These are phyloP conservation scores for Lanius collurio DNA, from an alignment of 2,113 vertebrate genomes.

Conservation along the genomic window DNA sequence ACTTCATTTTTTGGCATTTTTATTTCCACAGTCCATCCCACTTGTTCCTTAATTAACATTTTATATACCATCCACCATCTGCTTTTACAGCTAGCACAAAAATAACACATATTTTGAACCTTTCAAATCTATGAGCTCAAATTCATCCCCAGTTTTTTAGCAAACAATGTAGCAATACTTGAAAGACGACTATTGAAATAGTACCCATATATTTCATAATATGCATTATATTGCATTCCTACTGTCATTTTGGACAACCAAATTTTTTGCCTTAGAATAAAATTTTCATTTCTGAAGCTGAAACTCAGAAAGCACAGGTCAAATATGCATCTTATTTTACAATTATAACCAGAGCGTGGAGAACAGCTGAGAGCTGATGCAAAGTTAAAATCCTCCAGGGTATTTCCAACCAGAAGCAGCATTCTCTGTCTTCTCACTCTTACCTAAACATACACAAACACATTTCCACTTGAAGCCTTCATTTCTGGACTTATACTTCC, in stretches of 20 bases:
- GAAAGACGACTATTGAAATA: not conserved
- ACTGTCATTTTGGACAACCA: not conserved
- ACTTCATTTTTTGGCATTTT: not conserved
- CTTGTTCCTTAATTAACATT: constrained; percentile 45
- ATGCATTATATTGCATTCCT: not conserved
- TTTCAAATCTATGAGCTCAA: not conserved
- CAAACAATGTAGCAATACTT: not conserved
- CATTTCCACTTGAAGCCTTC: not conserved
- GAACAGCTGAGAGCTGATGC: not conserved
- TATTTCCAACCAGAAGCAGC: not conserved
- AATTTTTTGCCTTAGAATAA: not conserved
- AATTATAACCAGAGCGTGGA: not conserved
- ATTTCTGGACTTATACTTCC: not conserved
- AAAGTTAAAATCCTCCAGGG: not conserved
- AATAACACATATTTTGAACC: constrained; percentile 30
- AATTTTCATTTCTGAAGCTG: not conserved
- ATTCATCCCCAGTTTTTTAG: not conserved
- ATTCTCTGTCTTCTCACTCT: not conserved
- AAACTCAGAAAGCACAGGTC: not conserved
- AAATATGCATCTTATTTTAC: not conserved
- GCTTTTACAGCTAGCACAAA: not conserved
- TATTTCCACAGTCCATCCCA: constrained; percentile 25
- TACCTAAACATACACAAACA: not conserved
- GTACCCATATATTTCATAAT: not conserved
- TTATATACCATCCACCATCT: constrained; percentile 25